phyloP scores from a whole-genome alignment of 2,797 vertebrate species.

The Halcyon badia region DNA sequence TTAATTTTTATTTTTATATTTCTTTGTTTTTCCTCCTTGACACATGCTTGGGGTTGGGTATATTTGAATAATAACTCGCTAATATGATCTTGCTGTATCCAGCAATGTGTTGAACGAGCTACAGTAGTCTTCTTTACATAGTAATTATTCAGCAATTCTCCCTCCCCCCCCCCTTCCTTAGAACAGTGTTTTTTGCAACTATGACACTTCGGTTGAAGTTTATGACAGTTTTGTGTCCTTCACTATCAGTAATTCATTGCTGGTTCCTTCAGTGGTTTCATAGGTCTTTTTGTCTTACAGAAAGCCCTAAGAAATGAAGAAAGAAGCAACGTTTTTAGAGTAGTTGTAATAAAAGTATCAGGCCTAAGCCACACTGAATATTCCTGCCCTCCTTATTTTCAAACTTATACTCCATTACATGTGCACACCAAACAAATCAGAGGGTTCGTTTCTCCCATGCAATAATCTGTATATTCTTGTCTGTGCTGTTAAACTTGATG shows the following conservation, averaged over 20 bases:
- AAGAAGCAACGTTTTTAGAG: background rate
- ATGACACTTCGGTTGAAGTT: slow-evolving; percentile 11
- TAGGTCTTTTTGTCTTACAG: background rate
- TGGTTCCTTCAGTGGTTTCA: background rate
- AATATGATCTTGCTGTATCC: background rate
- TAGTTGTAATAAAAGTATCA: background rate
- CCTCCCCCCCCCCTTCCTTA: background rate
- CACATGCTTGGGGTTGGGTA: background rate
- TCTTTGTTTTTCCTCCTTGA: slow-evolving; percentile 5
- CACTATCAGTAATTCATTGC: background rate
- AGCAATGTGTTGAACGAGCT: slow-evolving; percentile 53
- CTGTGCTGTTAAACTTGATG: background rate
- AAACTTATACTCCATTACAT: accelerated
- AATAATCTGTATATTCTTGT: accelerated
- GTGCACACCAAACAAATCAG: accelerated
- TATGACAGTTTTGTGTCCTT: slow-evolving; percentile 13
- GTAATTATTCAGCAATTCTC: slow-evolving; percentile 32
- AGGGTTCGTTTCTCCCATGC: background rate
- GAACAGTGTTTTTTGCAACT: background rate
- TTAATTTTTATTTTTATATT: slow-evolving; percentile 18
- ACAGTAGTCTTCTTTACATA: background rate
- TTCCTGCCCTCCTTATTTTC: background rate
- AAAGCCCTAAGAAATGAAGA: background rate
- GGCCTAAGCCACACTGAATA: background rate
- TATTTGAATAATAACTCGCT: slow-evolving; percentile 8